Evolutionary conservation across 2,888 invertebrate species (phyloP), one percentile per base, ranked within the genome.

Genomic region (Eugnorisma glareosa): DNA sequence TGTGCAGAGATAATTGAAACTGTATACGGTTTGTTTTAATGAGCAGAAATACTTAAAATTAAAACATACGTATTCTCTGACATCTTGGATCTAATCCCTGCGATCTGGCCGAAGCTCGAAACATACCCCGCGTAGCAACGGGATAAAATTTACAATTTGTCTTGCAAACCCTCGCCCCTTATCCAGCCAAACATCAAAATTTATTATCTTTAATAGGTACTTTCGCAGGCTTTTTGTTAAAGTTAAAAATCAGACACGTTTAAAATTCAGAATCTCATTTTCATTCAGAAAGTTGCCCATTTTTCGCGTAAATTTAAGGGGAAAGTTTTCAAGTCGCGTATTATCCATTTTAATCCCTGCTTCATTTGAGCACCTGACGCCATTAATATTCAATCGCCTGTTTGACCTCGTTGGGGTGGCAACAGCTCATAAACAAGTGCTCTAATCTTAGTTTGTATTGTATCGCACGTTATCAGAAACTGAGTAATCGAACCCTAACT

Each of bases 351-450:
- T 81, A 84, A 79, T 84, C 75, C 78, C 45, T 73, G 67, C 28
- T 74, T 67, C 67, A 86, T 76, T 69, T 74, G 76, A 78, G 79
- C 75, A 81, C 77, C 86, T 81, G 78, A 77, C 69, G 76, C 18
- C 73, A 79, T 88, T 83, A 82, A 81, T 86, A 83, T 81, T 89
- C 81, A 86, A 89, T 88, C 64, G 77, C 71, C 67, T 67, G 71
- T 77, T 81, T 82, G 83, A 83, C 89, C 86, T 86, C 75, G 66
- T 73, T 74, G 74, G 75, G 77, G 73, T 77, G 64, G 72, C 68
- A 76, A 85, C 72, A 77, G 67, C 57, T 72, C 43, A 68, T 74
- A 61, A 79, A 69, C 71, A 74, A 69, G 68, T 66, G 71, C 83
- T 74, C 54, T 83, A 69, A 79, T 66, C 74, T 67, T 18, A 45